phyloP scores from a whole-genome alignment of 2,113 vertebrate genomes.

The Oreochromis niloticus region DNA sequence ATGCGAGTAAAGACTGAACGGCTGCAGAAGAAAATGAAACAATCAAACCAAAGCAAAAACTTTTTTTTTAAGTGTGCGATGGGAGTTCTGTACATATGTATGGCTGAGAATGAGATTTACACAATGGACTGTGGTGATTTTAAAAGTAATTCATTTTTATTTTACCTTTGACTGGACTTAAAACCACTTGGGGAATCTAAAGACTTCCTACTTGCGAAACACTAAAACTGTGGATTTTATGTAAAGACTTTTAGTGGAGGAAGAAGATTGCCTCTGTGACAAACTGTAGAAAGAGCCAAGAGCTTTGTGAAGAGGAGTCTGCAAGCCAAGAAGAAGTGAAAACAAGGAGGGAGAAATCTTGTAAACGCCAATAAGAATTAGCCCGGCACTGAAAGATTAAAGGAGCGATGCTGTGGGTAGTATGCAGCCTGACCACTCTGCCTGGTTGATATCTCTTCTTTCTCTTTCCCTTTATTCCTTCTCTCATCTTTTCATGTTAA shows the following conservation, averaged over 20 bases:
- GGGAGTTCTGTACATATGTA: constrained; percentile 38
- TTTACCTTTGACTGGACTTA: constrained; percentile 30
- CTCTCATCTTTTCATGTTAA: background rate
- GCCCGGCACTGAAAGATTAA: background rate
- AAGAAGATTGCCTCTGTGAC: background rate
- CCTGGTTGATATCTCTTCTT: background rate
- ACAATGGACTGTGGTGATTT: constrained; percentile 35
- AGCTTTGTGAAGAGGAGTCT: background rate
- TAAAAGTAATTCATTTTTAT: constrained; percentile 10
- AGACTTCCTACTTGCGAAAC: background rate
- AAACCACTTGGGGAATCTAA: constrained; percentile 31
- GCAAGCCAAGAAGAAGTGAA: background rate
- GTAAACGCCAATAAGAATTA: constrained; percentile 4
- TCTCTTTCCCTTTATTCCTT: background rate
- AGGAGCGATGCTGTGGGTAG: background rate
- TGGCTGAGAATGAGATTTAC: background rate
- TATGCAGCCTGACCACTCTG: constrained; percentile 21
- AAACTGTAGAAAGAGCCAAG: background rate
- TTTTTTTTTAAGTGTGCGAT: constrained; percentile 12
- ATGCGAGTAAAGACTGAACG: constrained; percentile 8
- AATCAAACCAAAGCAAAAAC: constrained; percentile 52
- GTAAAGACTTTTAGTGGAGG: background rate
- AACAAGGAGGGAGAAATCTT: background rate
- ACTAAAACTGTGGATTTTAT: constrained; percentile 27
- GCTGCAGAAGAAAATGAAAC: background rate